Conservation (phyloP, 2,888 invertebrate species). For the Gisinianus flammeolus region DNA sequence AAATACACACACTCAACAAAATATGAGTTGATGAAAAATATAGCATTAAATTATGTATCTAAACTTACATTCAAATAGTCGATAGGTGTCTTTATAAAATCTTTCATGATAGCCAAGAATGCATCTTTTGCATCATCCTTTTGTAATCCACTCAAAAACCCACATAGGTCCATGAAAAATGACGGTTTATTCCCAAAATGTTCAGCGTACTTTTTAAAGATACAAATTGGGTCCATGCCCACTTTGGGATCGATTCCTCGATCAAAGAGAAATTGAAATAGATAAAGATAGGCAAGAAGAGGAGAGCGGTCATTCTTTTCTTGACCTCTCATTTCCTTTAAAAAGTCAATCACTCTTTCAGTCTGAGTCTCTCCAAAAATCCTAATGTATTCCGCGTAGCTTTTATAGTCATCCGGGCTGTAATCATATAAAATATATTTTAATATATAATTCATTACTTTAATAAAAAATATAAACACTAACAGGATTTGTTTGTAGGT, state of each 20-base stretch:
- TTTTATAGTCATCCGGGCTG: conserved; percentile 40
- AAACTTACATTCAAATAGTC: conserved; percentile 22
- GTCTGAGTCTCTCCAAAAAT: conserved; percentile 37
- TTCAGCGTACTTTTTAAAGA: conserved; percentile 31
- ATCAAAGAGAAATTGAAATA: conserved; percentile 35
- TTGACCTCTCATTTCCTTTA: conserved; percentile 34
- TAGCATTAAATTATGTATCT: background rate
- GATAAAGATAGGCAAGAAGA: conserved; percentile 36
- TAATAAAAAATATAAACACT: background rate
- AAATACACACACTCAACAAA: background rate
- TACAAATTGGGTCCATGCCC: conserved; percentile 33
- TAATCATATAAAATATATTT: background rate
- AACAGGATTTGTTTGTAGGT: too few relatives aligned
- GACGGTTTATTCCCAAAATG: conserved; percentile 33
- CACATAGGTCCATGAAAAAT: conserved; percentile 41
- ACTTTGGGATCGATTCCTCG: conserved; percentile 33
- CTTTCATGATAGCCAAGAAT: conserved; percentile 37
- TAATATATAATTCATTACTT: background rate
- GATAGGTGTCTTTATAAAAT: conserved; percentile 30
- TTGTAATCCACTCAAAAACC: conserved; percentile 29
- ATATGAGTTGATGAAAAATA: background rate
- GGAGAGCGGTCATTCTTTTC: conserved; percentile 37
- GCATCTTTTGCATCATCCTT: conserved; percentile 32
- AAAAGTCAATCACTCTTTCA: conserved; percentile 34
- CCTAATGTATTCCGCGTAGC: conserved; percentile 45